Base-by-base conservation (phyloP, 2,113 vertebrate genomes). In the Megaleporinus macrocephalus region DNA sequence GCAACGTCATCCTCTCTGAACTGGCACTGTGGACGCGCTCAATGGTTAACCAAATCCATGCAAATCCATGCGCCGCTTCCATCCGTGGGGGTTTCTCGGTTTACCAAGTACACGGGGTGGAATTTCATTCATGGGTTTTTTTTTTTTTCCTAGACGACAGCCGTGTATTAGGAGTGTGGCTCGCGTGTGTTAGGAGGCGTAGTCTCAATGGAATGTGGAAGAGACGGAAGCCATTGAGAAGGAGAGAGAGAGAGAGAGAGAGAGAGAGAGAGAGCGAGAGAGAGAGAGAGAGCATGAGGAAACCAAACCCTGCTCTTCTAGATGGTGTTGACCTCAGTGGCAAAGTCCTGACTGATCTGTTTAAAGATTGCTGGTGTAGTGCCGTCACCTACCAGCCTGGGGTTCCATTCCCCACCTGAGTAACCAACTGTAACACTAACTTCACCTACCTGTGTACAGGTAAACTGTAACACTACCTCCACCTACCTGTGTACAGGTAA, bases 201-300 rank as follows among this genome's bases (percentile, higher is more conserved):
- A 57, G 68, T 76, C 84, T 83, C 84, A 77, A 71, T 80, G 69
- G 78, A 83, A 83, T 79, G 84, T 70, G 69, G 77, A 83, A 47
- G 59, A 72, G 59, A 80, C 73, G 41, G 76, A 72, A 36, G 61
- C 76, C 69, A 73, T 66, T 80, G 69, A 78, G 68, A 74, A 83
- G 80, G 79, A 82, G 76, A 79, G 79, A 29, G 33, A 36, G 33
- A 36, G 33, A 36, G 33, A 51, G 14, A 16, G 4, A 16, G 61
- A 69, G 73, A 11, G 13, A 15, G 10, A 1, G n/a, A 41, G 49
- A 26, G 30, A n/a, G 49, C 11, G 65, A 20, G 51, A 36, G 57
- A 53, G 59, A 55, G 59, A 18, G 70, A 41, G 30, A 26, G 22
- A 66, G 27, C 51, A 47, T n/a, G 53, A n/a, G 41, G 27, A 66